Evolutionary conservation across 2,888 invertebrate species (phyloP).

Genomic region (Apamea monoglypha): DNA sequence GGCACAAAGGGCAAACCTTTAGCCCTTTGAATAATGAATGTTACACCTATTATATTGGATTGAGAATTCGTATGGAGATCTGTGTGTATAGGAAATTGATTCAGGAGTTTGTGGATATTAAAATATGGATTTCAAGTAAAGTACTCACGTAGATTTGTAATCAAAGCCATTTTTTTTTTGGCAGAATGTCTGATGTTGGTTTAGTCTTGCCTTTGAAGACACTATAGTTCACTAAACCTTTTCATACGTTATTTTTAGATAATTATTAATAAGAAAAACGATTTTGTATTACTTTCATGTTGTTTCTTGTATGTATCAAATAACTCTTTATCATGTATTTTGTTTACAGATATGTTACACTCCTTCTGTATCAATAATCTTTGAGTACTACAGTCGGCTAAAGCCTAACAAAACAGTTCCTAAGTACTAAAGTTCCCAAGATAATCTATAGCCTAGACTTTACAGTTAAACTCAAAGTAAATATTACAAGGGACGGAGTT

Average conservation of each 20-base stretch:
- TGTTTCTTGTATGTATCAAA: constrained; percentile 3
- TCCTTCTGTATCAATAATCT: constrained; percentile 14
- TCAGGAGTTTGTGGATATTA: constrained; percentile 40
- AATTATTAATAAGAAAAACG: neutral
- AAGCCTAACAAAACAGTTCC: constrained; percentile 11
- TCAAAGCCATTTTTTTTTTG: neutral
- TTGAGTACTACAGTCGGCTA: constrained; percentile 3
- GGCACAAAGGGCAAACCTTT: constrained; percentile 48
- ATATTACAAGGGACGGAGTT: constrained; percentile 20
- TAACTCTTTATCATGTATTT: constrained; percentile 6
- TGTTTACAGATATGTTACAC: constrained; percentile 3
- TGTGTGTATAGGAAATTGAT: constrained; percentile 48
- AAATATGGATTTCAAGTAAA: constrained; percentile 16
- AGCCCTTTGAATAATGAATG: constrained; percentile 51
- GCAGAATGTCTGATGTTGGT: neutral
- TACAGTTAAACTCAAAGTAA: constrained; percentile 26
- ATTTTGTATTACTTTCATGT: neutral
- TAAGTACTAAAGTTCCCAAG: constrained; percentile 32
- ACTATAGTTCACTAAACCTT: neutral
- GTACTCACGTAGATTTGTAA: neutral
- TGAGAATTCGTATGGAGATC: constrained; percentile 14
- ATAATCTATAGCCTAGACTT: constrained; percentile 33
- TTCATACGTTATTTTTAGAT: neutral
- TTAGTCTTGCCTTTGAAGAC: neutral
- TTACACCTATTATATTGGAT: constrained; percentile 34